Base-by-base conservation (phyloP, 2,888 invertebrate species). In the Sarcophaga carnaria region DNA sequence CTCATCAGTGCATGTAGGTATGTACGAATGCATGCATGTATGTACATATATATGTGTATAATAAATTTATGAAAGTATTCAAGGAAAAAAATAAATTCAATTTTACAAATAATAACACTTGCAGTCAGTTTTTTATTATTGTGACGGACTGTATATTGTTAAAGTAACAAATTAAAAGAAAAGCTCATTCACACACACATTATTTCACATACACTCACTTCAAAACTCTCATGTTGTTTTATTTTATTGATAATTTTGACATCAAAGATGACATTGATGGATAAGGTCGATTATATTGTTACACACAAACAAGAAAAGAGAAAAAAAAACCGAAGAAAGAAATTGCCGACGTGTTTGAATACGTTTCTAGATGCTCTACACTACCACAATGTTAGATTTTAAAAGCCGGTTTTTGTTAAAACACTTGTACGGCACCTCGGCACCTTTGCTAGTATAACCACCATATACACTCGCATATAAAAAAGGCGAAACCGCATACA, bases 251-350 rank as follows among this genome's bases (percentile, higher is more conserved):
- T 54, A 76, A 70, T 66, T 54, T 62, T 78, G 71, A 78, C 81
- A 83, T 83, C 62, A 75, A 82, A 72, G 83, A 82, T 83, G 82
- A 83, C 86, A 86, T 86, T 83, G 82, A 86, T 86, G 79, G 79
- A 86, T 86, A 86, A 82, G 79, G 60, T 79, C 69, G 60, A 37
- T 37, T 69, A 71, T 79, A 79, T 75, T 70, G 72, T 66, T 85
- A 83, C 87, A 85, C 83, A 88, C 45, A 85, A 69, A 66, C 69
- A 80, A 49, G n/a, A 66, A 70, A 3, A 78, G 17, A 70, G 17
- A 10, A 37, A n/a, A 8, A 80, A 67, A 25, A 72, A 62, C 14
- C n/a, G 62, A 49, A 12, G 59, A 54, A 80, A 37, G 54, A 80
- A 63, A 60, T 63, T 71, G 70, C 64, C 71, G 76, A 64, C 64